A percentile compares a stretch with the other conserved stretches of the same genome.
Evolutionary conservation across 2,797 vertebrate genomes (phyloP).

Genomic region (Oryzias dopingdopingensis): DNA sequence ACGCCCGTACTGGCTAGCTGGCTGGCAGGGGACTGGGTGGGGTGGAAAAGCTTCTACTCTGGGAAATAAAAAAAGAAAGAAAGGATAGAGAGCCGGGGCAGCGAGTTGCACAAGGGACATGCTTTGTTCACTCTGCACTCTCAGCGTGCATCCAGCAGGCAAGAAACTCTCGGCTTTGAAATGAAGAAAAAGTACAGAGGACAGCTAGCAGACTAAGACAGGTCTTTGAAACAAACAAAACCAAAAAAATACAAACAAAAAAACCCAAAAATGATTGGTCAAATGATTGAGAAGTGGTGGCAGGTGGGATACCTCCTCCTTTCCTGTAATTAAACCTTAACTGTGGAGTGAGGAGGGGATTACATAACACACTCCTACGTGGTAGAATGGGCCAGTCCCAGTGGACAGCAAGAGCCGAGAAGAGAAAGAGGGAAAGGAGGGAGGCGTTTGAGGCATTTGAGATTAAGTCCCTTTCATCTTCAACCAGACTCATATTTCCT

Average conservation of each 20-base stretch:
- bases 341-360: slow-evolving; percentile 70
- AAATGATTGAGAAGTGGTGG: slow-evolving; percentile 44
- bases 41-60: slow-evolving; percentile 12
- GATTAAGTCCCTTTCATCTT: slow-evolving; percentile 83
- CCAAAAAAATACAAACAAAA: slow-evolving; percentile 13
- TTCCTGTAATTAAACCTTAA: slow-evolving; percentile 77
- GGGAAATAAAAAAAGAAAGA: slow-evolving; percentile 16
- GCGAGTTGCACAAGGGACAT: slow-evolving; percentile 42
- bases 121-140: slow-evolving; percentile 44
- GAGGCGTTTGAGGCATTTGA: slow-evolving; percentile 67
- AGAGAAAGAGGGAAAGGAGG: slow-evolving; percentile 59
- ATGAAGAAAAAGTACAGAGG: slow-evolving; percentile 29
- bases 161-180: slow-evolving; percentile 42
- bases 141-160: slow-evolving; percentile 40
- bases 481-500: slow-evolving; percentile 77
- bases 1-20: slow-evolving; percentile 57
- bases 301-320: slow-evolving; percentile 64
- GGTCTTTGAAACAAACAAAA: slow-evolving; percentile 26
- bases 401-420: slow-evolving; percentile 60
- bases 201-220: slow-evolving; percentile 30
- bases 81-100: slow-evolving; percentile 40
- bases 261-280: slow-evolving; percentile 23
- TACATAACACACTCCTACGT: slow-evolving; percentile 75
- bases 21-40: slow-evolving; percentile 44
- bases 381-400: slow-evolving; percentile 71